These are phyloP conservation scores for Stictocephala bisonia DNA, from an alignment of 2,888 invertebrate species.

Conservation along the genomic window DNA sequence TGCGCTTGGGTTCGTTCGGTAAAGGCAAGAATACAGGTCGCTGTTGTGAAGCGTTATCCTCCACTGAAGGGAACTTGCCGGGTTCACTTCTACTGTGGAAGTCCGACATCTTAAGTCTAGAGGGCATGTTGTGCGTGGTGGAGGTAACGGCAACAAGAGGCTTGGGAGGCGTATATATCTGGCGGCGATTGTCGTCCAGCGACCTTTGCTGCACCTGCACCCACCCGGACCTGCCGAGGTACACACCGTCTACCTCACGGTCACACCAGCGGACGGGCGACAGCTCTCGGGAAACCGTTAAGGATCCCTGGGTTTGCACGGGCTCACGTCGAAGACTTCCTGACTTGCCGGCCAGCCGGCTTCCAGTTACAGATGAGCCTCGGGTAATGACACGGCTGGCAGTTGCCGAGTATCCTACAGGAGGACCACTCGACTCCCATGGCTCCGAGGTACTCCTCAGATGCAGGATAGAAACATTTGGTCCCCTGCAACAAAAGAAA, in stretches of 20 bases:
- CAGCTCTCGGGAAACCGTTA: conserved; percentile 64
- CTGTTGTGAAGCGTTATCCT: conserved; percentile 19
- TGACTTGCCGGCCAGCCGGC: not conserved
- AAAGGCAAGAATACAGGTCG: conserved; percentile 63
- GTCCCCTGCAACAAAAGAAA: conserved; percentile 66
- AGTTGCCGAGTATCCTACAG: conserved; percentile 59
- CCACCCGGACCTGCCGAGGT: conserved; percentile 68
- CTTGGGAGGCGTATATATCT: conserved; percentile 38
- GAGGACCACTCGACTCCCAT: conserved; percentile 67
- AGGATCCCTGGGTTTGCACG: conserved; percentile 18
- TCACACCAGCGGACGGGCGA: conserved; percentile 72
- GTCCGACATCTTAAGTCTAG: conserved; percentile 67
- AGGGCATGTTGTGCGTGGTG: conserved; percentile 25
- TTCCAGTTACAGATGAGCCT: not conserved
- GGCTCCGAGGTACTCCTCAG: conserved; percentile 69
- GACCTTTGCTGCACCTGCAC: conserved; percentile 70
- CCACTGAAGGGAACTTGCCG: conserved; percentile 52
- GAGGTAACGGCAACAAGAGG: not conserved
- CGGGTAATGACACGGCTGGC: conserved; percentile 1
- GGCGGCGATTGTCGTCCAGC: conserved; percentile 66
- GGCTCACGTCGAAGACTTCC: conserved; percentile 36
- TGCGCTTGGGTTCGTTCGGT: conserved; percentile 62
- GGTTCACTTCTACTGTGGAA: conserved; percentile 67
- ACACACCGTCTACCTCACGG: conserved; percentile 71
- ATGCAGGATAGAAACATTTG: conserved; percentile 70